Percentiles rank a stretch among this genome's conserved stretches.
Conservation (phyloP, 1,140 invertebrate genomes). For the Agrilus planipennis region DNA sequence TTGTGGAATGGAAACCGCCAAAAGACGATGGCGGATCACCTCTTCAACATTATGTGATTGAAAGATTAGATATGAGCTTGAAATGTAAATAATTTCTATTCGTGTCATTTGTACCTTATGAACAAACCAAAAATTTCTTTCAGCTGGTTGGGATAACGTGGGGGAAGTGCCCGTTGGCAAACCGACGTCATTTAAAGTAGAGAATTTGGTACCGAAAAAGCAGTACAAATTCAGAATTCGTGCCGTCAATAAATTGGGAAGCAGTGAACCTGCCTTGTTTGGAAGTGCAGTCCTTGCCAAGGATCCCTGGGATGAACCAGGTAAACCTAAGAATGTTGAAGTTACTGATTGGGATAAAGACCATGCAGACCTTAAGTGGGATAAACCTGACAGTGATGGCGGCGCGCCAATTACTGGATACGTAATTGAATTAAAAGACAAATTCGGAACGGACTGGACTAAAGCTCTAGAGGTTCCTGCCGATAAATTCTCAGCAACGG, state of each 20-base stretch:
- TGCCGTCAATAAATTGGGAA: slow-evolving; percentile 84
- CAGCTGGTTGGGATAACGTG: slow-evolving; percentile 74
- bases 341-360: slow-evolving; percentile 94
- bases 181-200: slow-evolving; percentile 67
- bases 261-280: slow-evolving; percentile 78
- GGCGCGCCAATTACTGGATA: slow-evolving; percentile 92
- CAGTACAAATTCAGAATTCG: slow-evolving; percentile 92
- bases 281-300: slow-evolving; percentile 83
- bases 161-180: slow-evolving; percentile 56
- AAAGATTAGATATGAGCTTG: slow-evolving; percentile 82
- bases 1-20: slow-evolving; percentile 82
- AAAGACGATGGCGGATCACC: slow-evolving; percentile 89
- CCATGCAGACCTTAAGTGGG: slow-evolving; percentile 87
- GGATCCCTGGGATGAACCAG: slow-evolving; percentile 96
- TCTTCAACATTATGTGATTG: slow-evolving; percentile 84
- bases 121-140: slow-evolving; percentile 11
- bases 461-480: slow-evolving; percentile 68
- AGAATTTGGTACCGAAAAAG: slow-evolving; percentile 75
- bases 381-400: slow-evolving; percentile 80
- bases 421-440: slow-evolving; percentile 87
- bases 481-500: slow-evolving; percentile 60
- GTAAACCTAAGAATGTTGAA: slow-evolving; percentile 81
- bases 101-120: background rate
- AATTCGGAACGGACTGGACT: slow-evolving; percentile 83
- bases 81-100: slow-evolving; percentile 45